Evolutionary conservation across 2,888 invertebrate species (phyloP).

Genomic region (Adela reaumurella): DNA sequence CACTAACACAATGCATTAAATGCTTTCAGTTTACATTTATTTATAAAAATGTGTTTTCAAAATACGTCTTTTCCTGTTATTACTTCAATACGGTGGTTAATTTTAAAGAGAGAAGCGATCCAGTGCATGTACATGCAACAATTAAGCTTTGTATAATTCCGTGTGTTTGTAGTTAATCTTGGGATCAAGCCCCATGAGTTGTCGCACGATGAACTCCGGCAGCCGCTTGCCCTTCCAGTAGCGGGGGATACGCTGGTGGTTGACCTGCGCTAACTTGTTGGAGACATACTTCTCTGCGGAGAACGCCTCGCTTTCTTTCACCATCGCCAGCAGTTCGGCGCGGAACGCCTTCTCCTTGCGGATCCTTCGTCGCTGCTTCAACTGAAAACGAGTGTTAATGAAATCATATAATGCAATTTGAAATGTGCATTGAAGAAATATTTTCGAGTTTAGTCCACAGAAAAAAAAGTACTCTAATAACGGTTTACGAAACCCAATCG

Average conservation of each 20-base stretch:
- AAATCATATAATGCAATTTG: too few species aligned
- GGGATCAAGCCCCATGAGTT: slow-evolving; percentile 62
- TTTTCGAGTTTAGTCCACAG: too few species aligned
- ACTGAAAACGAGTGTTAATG: too few species aligned
- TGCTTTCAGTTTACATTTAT: slow-evolving; percentile 5
- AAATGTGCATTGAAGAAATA: background rate
- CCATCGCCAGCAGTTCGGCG: slow-evolving; percentile 62
- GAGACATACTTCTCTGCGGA: slow-evolving; percentile 70
- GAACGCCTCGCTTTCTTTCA: slow-evolving; percentile 72
- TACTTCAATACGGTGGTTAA: too few species aligned
- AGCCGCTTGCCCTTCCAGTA: slow-evolving; percentile 58
- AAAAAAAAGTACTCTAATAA: too few species aligned
- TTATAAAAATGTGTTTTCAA: background rate
- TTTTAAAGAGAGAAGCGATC: too few species aligned
- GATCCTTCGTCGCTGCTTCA: slow-evolving; percentile 65
- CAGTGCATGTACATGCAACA: background rate
- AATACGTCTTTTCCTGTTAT: too few species aligned
- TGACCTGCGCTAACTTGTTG: slow-evolving; percentile 58
- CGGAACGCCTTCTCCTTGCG: slow-evolving; percentile 77
- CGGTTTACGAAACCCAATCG: too few species aligned
- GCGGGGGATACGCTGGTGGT: slow-evolving; percentile 57
- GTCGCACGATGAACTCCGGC: slow-evolving; percentile 60
- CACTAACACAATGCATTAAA: slow-evolving; percentile 3
- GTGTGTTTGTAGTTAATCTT: slow-evolving; percentile 47
- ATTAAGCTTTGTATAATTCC: slow-evolving; percentile 40